Conservation (phyloP, 2,113 vertebrate species). For the Pholis gunnellus region DNA sequence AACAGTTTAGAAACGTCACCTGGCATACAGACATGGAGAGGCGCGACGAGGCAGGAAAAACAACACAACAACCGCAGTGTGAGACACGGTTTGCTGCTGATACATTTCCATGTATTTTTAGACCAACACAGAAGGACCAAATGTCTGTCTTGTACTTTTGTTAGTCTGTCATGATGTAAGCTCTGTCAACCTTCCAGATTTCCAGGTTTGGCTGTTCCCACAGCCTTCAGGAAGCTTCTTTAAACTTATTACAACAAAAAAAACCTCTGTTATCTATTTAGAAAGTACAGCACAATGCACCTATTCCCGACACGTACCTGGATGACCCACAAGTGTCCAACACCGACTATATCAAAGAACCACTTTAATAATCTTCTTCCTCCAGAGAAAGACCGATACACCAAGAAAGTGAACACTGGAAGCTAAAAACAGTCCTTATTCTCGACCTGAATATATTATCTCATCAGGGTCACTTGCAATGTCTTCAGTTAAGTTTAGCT, state of each 20-base stretch:
- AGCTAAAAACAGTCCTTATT: background rate
- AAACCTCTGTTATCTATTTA: background rate
- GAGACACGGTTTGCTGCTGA: conserved; percentile 28
- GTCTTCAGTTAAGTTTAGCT: background rate
- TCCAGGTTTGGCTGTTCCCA: conserved; percentile 4
- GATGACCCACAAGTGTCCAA: background rate
- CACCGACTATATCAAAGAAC: background rate
- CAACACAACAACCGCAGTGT: conserved; percentile 20
- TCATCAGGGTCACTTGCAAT: background rate
- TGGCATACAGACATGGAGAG: conserved; percentile 26
- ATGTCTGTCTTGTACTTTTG: conserved; percentile 21
- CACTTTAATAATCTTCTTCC: background rate
- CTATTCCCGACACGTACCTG: background rate
- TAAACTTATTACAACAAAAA: conserved; percentile 8
- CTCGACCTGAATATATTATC: background rate
- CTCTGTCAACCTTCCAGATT: conserved; percentile 9
- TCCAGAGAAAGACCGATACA: background rate
- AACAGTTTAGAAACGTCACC: conserved; percentile 35
- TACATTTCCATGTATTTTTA: conserved; percentile 44
- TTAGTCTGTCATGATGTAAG: conserved; percentile 20
- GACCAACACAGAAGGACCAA: conserved; percentile 31
- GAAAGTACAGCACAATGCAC: background rate
- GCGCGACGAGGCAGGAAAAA: conserved; percentile 15
- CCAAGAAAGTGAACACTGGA: background rate
- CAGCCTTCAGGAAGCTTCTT: background rate